Base-by-base conservation (phyloP, 2,797 vertebrate genomes). In the Poeciliopsis presidionis region DNA sequence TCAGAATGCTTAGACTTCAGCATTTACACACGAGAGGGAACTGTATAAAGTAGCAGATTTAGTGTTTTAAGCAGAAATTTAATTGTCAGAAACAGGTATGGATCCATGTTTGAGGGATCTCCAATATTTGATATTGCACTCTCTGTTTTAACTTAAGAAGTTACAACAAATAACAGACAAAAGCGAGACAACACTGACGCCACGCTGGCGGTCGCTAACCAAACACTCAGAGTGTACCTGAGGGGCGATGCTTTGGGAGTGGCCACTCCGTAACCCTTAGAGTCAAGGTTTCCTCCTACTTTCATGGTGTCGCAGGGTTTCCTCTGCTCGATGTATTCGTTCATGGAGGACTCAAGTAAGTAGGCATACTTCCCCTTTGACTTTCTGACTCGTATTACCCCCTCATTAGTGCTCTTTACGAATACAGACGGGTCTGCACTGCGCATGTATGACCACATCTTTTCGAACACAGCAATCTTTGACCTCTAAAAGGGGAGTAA, bases 371-470 rank as follows among this genome's bases (percentile, higher is more conserved):
- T 99, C 86, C 98, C 98, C 89, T 99, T 99, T 0, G 98, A 99
- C 92, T 99, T 98, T 53, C 98, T 94, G 84, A 99, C 98, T 65
- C 98, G 95, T 14, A 94, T 94, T 92, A 99, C 97, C 0, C 98
- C 98, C 81, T 99, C 98, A 71, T 96, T 96, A 0, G 98, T 99
- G 65, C 95, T 99, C 92, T 98, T 97, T 82, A 99, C 97, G 78
- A 99, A 99, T 91, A 99, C 98, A 0, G 98, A 95, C 3, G 98
- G 98, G 76, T 99, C 98, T 0, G 98, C 96, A 14, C 97, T 97
- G 86, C 97, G 97, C 98, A 99, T 99, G 93, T 99, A 99, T 0
- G 98, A 99, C 98, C 98, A 99, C 98, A 99, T 99, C 95, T 99
- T 99, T 95, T 99, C 98, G 82, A 99, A 99, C 74, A 99, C 98